Percentiles rank a stretch among this genome's conserved stretches.
These are phyloP conservation scores for Flexamia atlantica DNA, from an alignment of 2,888 invertebrate genomes.

Conservation along the genomic window DNA sequence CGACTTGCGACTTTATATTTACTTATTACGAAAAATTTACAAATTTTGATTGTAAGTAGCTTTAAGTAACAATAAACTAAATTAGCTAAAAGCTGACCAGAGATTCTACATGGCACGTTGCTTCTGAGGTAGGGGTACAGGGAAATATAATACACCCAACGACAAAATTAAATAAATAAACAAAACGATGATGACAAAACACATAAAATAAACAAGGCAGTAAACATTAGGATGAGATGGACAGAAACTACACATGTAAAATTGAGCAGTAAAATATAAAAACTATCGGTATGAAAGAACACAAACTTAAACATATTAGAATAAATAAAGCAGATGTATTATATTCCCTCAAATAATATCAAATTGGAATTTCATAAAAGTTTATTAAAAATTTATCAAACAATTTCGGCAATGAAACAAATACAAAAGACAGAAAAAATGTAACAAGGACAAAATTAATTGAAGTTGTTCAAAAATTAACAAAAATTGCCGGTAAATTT, in stretches of 20 bases:
- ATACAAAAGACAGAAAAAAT: not conserved
- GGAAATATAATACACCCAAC: conserved; percentile 58
- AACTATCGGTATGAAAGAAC: not conserved
- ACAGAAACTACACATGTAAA: not conserved
- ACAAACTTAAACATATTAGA: not conserved
- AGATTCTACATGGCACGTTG: conserved; percentile 48
- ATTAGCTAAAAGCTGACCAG: conserved; percentile 47
- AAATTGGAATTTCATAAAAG: not conserved
- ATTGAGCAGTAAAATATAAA: not conserved
- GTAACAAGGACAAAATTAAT: not conserved
- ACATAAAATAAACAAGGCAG: conserved; percentile 33
- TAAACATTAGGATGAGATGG: not conserved
- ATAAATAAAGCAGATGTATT: conserved; percentile 49
- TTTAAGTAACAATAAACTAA: conserved; percentile 51
- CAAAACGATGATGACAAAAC: conserved; percentile 13
- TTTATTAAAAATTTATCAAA: not conserved
- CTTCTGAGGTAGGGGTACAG: conserved; percentile 34
- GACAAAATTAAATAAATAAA: conserved; percentile 27
- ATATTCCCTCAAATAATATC: conserved; percentile 44
- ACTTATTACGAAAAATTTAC: conserved; percentile 52
- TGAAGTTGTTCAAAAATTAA: not conserved
- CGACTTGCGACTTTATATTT: conserved; percentile 49
- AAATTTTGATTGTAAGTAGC: conserved; percentile 47
- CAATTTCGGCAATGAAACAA: not conserved
- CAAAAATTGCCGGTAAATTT: conserved; percentile 4